Evolutionary conservation across 2,113 vertebrate genomes (phyloP), one percentile per base, ranked within the genome.

Genomic region (Hystrix cristata): DNA sequence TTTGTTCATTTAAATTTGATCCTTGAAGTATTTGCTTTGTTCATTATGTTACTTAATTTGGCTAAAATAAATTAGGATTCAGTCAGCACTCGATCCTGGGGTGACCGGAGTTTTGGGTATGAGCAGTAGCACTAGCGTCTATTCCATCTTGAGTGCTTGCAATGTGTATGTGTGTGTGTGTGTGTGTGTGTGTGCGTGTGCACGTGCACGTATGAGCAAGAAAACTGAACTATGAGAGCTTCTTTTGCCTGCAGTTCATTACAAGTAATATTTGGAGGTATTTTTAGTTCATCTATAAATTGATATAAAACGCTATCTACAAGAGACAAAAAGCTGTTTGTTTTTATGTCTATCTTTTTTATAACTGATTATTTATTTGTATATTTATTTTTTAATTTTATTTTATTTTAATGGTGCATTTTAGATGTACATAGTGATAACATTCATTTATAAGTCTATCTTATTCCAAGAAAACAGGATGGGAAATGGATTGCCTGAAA

Each of bases 1-100:
- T 95, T 83, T 94, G 53, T 95, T 93, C 92, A 87, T 90, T 98
- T 96, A 87, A 97, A 96, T 88, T 62, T 92, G 94, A 98, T 95
- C 91, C 94, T 95, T 18, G 25, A 96, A 94, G 60, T 95, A 94
- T 97, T 97, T 98, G 93, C 93, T 97, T 96, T 96, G 96, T 43
- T 87, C 95, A 97, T 96, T 97, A 93, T 92, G 27, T 55, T 64
- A 55, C 89, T 43, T 93, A 85, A 94, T 96, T 96, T 95, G 80
- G 90, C 78, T 80, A 92, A 96, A 97, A 90, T 97, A 98, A 97
- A 95, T 96, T 80, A 95, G 87, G 23, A 92, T 34, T 59, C 59
- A 85, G 93, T 95, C 93, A 95, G 76, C 87, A 72, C 95, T 90
- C 67, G 80, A 83, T 91, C 83, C 53, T 93, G 69, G 76, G 55